phyloP scores from a whole-genome alignment of 2,113 vertebrate genomes.

The Pholis gunnellus region DNA sequence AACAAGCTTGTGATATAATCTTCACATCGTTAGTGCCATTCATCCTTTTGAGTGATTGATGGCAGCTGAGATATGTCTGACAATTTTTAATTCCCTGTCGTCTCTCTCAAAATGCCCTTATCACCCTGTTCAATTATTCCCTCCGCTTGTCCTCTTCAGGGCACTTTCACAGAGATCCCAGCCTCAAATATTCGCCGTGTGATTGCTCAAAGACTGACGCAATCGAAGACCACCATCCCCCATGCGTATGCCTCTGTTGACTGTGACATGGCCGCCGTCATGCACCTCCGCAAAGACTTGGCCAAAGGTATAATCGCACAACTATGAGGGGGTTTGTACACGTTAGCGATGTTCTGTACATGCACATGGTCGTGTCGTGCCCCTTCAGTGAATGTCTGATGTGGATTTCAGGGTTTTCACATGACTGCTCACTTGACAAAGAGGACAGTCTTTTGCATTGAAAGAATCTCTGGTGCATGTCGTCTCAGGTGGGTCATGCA shows the following conservation, averaged over 20 bases:
- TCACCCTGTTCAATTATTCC: conserved; percentile 14
- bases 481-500: neutral
- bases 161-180: conserved; percentile 93
- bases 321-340: too few relatives aligned
- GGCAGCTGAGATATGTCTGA: neutral
- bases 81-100: neutral
- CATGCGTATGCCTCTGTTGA: conserved; percentile 92
- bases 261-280: conserved; percentile 91
- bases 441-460: conserved; percentile 16
- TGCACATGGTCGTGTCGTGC: neutral
- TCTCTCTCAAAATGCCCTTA: neutral
- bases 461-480: conserved; percentile 17
- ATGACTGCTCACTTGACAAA: conserved; percentile 49
- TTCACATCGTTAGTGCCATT: neutral
- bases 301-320: conserved; percentile 85
- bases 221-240: conserved; percentile 95
- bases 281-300: conserved; percentile 88
- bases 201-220: conserved; percentile 94
- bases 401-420: conserved; percentile 58
- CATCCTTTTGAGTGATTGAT: neutral
- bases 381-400: conserved; percentile 13
- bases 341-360: neutral
- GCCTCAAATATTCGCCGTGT: conserved; percentile 92
- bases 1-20: neutral
- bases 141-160: conserved; percentile 77